Evolutionary conservation across 2,797 vertebrate species (phyloP).

Genomic region (Chiroxiphia lanceolata): DNA sequence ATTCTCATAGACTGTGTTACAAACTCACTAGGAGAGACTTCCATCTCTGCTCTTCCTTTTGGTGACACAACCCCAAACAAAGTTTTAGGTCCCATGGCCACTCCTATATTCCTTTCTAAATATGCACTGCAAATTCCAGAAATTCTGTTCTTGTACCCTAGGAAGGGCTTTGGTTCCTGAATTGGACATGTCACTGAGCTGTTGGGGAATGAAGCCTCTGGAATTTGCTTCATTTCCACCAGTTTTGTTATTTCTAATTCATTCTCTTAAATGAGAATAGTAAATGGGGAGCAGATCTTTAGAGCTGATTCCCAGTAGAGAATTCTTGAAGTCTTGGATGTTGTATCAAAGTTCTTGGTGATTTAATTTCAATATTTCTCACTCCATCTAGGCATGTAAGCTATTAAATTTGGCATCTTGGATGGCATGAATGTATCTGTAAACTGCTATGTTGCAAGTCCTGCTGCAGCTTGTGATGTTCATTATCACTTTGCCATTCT

Average conservation of each 20-base stretch:
- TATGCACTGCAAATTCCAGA: not conserved
- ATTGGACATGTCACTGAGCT: rapidly evolving
- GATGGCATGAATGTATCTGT: not conserved
- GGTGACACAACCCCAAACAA: too few species aligned
- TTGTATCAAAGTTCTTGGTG: not conserved
- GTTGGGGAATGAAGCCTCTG: not conserved
- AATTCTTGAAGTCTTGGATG: not conserved
- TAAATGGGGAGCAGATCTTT: not conserved
- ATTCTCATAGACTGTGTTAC: rapidly evolving
- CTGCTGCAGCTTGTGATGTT: not conserved
- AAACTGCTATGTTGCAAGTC: not conserved
- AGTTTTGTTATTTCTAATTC: not conserved
- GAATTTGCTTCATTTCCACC: not conserved
- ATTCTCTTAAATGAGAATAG: not conserved
- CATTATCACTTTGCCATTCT: not conserved
- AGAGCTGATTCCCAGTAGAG: not conserved
- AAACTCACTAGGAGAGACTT: not conserved
- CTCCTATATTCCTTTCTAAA: not conserved
- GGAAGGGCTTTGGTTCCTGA: not conserved
- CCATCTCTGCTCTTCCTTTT: not conserved
- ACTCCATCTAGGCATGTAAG: not conserved
- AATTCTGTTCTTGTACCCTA: not conserved
- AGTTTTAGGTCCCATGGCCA: not conserved
- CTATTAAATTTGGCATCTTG: not conserved
- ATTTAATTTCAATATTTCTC: not conserved